A percentile compares a stretch with the other conserved stretches of the same genome.
Conservation (phyloP, 1,140 invertebrate genomes). For the Nephotettix cincticeps region DNA sequence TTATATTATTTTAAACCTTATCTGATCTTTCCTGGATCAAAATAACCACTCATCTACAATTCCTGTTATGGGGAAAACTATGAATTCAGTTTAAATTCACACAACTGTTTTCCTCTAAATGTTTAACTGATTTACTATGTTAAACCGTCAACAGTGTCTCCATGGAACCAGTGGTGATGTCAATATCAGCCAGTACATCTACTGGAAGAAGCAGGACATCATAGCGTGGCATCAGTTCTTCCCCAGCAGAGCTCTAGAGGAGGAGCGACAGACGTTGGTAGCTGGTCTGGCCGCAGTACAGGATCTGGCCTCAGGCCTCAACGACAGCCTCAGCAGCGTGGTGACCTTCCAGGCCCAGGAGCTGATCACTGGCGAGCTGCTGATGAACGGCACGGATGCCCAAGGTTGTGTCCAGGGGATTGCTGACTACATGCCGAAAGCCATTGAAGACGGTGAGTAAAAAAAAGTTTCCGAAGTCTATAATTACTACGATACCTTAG, state of each 20-base stretch:
- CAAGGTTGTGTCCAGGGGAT: background rate
- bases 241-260: background rate
- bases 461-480: no score
- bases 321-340: background rate
- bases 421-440: background rate
- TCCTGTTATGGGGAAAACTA: no score
- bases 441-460: background rate
- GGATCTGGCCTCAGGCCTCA: background rate
- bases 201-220: background rate
- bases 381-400: background rate
- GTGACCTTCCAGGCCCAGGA: background rate
- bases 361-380: background rate
- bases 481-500: no score
- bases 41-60: no score
- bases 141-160: no score
- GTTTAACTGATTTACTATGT: no score
- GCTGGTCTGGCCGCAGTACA: background rate
- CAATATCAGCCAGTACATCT: background rate
- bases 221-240: background rate
- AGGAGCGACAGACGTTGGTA: background rate
- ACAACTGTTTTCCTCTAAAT: no score
- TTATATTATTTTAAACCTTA: no score
- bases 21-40: no score
- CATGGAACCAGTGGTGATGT: no score
- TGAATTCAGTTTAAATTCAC: no score